Base-by-base conservation (phyloP, 2,113 vertebrate genomes). In the Vidua macroura region DNA sequence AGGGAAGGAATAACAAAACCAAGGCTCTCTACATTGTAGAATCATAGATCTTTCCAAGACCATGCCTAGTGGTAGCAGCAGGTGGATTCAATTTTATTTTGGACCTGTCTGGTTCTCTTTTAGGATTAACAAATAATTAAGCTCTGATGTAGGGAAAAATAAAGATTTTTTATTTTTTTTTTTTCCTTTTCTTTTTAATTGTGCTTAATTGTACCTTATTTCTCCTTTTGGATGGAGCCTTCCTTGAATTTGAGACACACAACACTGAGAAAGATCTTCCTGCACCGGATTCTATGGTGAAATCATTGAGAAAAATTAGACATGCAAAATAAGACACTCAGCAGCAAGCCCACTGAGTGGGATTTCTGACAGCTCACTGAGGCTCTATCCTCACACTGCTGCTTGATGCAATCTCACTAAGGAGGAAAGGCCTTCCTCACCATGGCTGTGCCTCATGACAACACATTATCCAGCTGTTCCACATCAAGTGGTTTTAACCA, bases 211-310 rank as follows among this genome's bases (percentile, higher is more conserved):
- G 31, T 4, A 35, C 11, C 8, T 60, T 9, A 7, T 60, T 64
- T 56, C 10, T 83, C 13, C 11, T 59, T 28, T 31, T 27, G 28
- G 14, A 30, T 6, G 4, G 21, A 70, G 22, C 7, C 3, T 5
- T 70, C 6, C 9, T 49, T 46, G 23, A 21, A 8, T 70, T 37
- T 77, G n/a, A 48, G 33, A 48, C 13, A 48, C 13, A 59, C 2
- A 30, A 2, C 9, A 28, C 0, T 17, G 10, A 59, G 13, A 77
- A 13, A 10, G 31, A 13, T 20, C 35, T 35, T 22, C 25, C n/a
- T 74, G 24, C 0, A 0, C 0, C 18, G 58, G 41, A 24, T 58
- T 35, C 15, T 22, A 10, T 4, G 44, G 3, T 30, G 35, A 72
- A 78, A 41, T 59, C 0, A 25, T 7, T 43, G 43, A 69, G 53